Evolutionary conservation across 2,797 vertebrate species (phyloP), one percentile per base, ranked within the genome.

Genomic region (Phrynocephalus guinanensis): DNA sequence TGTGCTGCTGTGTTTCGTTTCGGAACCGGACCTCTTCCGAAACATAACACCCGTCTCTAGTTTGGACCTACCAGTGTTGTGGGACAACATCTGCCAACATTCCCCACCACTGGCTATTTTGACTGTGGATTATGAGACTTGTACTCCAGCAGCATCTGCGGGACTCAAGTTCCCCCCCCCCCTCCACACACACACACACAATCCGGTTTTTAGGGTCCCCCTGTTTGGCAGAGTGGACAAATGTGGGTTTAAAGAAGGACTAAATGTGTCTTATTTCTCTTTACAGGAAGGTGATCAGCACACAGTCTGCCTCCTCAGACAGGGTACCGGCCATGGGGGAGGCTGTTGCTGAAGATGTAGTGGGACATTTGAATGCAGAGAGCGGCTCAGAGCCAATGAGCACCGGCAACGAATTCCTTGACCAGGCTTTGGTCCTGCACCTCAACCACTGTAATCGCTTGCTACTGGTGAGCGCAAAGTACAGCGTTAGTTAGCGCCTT

Each of bases 391-490:
- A 94, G 18, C 97, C 98, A 67, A 95, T 99, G 93, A 98, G 97
- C 93, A 98, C 98, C 0, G 97, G 98, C 91, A 98, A 96, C 50
- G 90, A 94, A 76, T 90, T 96, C 86, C 96, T 99, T 91, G 98
- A 99, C 91, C 93, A 94, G 88, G 95, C 97, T 79, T 95, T 99
- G 88, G 96, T 98, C 94, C 96, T 97, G 79, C 99, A 99, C 90
- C 95, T 99, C 85, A 96, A 96, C 94, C 97, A 97, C 95, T 99
- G 98, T 96, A 98, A 97, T 90, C 88, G 89, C 77, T 97, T 99
- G 94, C 96, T 99, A 67, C 94, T 99, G 98, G 99, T 99, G 95
- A 96, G 98, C 85, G 83, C 48, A 44, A 60, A 83, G 52, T 26
- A 52, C 1, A 80, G 30, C 28, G 2, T 28, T 16, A 38, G 2